These are phyloP conservation scores for Mayetiola destructor DNA, from an alignment of 2,888 invertebrate genomes.

Conservation along the genomic window DNA sequence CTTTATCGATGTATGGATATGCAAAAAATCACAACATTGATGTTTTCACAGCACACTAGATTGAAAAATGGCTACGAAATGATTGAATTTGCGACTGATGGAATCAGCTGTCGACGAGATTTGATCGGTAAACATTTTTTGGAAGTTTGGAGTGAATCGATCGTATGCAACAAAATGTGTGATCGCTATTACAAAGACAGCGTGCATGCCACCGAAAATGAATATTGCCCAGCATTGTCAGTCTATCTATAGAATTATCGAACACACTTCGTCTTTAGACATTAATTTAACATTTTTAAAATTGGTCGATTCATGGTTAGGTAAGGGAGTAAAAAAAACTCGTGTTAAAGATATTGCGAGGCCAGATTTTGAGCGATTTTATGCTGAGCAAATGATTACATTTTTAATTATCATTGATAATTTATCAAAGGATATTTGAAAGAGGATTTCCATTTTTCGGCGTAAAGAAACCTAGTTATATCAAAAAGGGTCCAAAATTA, in stretches of 20 bases:
- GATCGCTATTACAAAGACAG: constrained; percentile 42
- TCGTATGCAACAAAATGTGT: constrained; percentile 66
- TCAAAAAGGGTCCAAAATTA: constrained; percentile 42
- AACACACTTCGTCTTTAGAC: constrained; percentile 45
- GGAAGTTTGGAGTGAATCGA: constrained; percentile 57
- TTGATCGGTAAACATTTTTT: constrained; percentile 76
- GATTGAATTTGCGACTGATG: constrained; percentile 58
- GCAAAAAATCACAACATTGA: constrained; percentile 64
- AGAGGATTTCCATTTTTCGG: constrained; percentile 82
- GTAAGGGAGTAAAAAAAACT: constrained; percentile 48
- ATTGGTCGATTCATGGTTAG: constrained; percentile 61
- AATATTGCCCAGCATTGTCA: constrained; percentile 40
- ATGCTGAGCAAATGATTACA: constrained; percentile 57
- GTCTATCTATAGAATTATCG: constrained; percentile 46
- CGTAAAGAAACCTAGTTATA: constrained; percentile 71
- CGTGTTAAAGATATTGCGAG: constrained; percentile 41
- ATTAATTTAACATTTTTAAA: constrained; percentile 58
- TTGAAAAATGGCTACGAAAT: constrained; percentile 68
- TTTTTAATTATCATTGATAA: too few relatives aligned
- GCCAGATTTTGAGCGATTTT: constrained; percentile 43
- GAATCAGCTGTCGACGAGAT: constrained; percentile 53
- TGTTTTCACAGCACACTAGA: constrained; percentile 65
- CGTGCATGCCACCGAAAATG: constrained; percentile 25
- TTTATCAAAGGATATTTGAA: constrained; percentile 53
- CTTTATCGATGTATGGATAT: constrained; percentile 64